These are phyloP conservation scores for Oegoconia quadripuncta DNA, from an alignment of 2,888 invertebrate species.

Conservation along the genomic window DNA sequence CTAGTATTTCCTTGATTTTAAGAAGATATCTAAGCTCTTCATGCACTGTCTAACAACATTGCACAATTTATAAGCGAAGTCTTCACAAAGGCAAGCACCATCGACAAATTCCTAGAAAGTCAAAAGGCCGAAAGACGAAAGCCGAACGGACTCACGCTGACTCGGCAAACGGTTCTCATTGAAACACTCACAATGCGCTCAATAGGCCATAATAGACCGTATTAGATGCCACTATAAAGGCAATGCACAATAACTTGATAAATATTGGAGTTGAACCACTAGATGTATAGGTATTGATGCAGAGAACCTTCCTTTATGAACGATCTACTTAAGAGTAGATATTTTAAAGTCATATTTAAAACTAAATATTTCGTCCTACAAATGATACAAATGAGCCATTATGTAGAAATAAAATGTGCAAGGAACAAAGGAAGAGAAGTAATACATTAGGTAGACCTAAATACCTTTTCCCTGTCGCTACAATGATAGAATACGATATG, in stretches of 20 bases:
- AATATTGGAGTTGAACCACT: slow-evolving; percentile 42
- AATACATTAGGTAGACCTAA: too few relatives aligned
- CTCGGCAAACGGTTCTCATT: slow-evolving; percentile 42
- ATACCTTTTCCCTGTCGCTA: too few relatives aligned
- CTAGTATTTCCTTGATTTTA: too few relatives aligned
- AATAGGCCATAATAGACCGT: slow-evolving; percentile 54
- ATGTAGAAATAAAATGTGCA: too few relatives aligned
- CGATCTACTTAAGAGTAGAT: too few relatives aligned
- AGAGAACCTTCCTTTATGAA: slow-evolving; percentile 18
- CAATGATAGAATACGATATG: too few relatives aligned
- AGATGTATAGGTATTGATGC: slow-evolving; percentile 26
- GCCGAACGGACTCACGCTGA: slow-evolving; percentile 52
- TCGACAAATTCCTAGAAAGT: slow-evolving; percentile 48
- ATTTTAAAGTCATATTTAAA: too few relatives aligned
- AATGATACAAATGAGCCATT: too few relatives aligned
- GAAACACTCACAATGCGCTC: slow-evolving; percentile 48
- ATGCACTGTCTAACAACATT: slow-evolving; percentile 12
- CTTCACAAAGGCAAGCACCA: slow-evolving; percentile 20
- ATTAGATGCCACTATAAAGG: slow-evolving; percentile 54
- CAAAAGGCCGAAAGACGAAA: slow-evolving; percentile 31
- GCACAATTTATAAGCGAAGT: slow-evolving; percentile 18
- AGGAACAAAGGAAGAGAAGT: too few relatives aligned
- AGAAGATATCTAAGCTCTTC: too few relatives aligned
- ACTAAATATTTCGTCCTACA: too few relatives aligned
- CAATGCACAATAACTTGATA: slow-evolving; percentile 58